A percentile compares a stretch with the other conserved stretches of the same genome.
These are phyloP conservation scores for Dicroscelio sp. DNA, from an alignment of 2,888 invertebrate genomes.

Conservation along the genomic window DNA sequence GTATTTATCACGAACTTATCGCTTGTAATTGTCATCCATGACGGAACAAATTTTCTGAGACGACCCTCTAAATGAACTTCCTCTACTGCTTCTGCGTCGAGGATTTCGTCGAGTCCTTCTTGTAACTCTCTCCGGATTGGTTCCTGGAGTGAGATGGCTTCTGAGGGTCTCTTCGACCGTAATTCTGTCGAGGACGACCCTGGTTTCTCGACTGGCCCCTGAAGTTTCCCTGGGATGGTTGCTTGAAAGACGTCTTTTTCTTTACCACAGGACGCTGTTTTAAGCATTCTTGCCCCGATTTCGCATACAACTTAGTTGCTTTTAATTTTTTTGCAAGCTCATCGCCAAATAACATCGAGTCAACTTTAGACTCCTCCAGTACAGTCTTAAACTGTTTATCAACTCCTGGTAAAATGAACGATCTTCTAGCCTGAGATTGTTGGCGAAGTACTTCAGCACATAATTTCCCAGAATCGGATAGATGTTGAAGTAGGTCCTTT, in stretches of 20 bases:
- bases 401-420: neutral
- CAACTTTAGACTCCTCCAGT: neutral
- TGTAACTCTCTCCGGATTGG: neutral
- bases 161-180: neutral
- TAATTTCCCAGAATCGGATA: neutral
- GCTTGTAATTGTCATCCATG: conserved; percentile 21
- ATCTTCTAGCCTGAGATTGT: neutral
- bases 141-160: neutral
- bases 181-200: conserved; percentile 21
- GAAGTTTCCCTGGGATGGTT: conserved; percentile 34
- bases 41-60: neutral
- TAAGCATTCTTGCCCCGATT: too few relatives aligned
- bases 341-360: neutral
- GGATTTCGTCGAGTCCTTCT: neutral
- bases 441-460: neutral
- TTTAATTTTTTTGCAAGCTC: neutral
- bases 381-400: conserved; percentile 1
- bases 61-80: conserved; percentile 28
- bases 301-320: neutral
- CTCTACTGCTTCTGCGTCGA: conserved; percentile 12
- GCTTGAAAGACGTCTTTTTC: too few relatives aligned
- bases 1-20: neutral
- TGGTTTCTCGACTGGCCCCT: conserved; percentile 8
- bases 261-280: too few relatives aligned
- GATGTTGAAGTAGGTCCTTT: neutral